phyloP scores from a whole-genome alignment of 2,888 invertebrate genomes.

The Tetanocera ferruginea region DNA sequence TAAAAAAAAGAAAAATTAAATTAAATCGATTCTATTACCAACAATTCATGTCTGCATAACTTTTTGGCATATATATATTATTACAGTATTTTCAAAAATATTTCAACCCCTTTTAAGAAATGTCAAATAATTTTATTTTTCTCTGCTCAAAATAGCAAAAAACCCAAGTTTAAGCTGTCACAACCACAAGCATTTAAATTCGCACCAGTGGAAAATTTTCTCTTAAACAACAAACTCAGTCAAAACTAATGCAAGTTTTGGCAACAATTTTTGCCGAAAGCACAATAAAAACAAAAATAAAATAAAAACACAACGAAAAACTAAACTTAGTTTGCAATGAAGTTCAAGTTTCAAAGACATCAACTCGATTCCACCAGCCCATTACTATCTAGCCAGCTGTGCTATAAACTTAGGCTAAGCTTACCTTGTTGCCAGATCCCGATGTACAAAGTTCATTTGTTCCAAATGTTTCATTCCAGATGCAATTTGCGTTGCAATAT shows the following conservation, averaged over 20 bases:
- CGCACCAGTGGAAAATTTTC: constrained; percentile 14
- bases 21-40: no score
- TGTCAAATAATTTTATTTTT: no score
- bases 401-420: constrained; percentile 46
- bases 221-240: neutral
- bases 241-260: constrained; percentile 17
- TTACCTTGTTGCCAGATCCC: constrained; percentile 87
- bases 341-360: constrained; percentile 17
- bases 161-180: neutral
- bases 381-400: neutral
- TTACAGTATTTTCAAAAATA: no score
- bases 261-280: neutral
- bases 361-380: neutral
- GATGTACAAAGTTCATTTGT: constrained; percentile 86
- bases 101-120: no score
- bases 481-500: constrained; percentile 89
- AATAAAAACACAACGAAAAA: neutral
- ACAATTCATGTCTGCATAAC: no score
- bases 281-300: neutral
- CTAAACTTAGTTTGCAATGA: neutral
- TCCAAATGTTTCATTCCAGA: constrained; percentile 93
- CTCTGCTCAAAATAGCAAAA: no score
- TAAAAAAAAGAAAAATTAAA: no score
- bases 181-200: constrained; percentile 17
- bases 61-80: no score